Conservation (phyloP, 1,140 invertebrate species). For the Drosophila baimaii region DNA sequence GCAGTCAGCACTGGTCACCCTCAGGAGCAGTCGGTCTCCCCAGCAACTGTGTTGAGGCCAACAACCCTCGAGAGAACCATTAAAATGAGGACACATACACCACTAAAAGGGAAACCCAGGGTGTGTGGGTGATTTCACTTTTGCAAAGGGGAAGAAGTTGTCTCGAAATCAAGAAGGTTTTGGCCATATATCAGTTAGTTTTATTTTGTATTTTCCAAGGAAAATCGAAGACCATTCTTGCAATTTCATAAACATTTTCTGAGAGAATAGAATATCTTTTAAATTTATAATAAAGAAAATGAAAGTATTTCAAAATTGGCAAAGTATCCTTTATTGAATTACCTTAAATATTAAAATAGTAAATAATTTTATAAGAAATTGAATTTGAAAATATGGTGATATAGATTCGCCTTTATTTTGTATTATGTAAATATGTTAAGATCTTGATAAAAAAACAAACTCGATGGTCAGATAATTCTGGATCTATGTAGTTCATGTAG, state of each 20-base stretch:
- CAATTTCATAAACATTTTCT: background rate
- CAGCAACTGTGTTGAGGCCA: constrained; percentile 38
- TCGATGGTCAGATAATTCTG: no score
- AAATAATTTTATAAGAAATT: no score
- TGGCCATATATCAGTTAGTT: background rate
- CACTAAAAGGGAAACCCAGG: constrained; percentile 9
- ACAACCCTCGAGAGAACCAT: constrained; percentile 40
- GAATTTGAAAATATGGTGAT: no score
- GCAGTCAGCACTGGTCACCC: constrained; percentile 50
- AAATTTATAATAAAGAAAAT: no score
- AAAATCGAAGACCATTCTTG: background rate
- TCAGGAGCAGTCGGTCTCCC: constrained; percentile 23
- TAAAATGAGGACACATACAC: constrained; percentile 38
- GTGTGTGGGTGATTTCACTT: constrained; percentile 13
- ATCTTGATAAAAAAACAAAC: no score
- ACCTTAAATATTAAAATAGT: no score
- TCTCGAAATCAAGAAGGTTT: no score
- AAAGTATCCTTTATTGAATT: background rate
- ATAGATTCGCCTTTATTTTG: no score
- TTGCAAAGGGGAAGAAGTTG: background rate
- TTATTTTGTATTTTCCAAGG: background rate
- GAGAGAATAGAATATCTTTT: background rate
- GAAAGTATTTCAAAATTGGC: background rate
- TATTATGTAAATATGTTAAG: no score
- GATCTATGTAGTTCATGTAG: no score